Evolutionary conservation across 2,888 invertebrate species (phyloP), one percentile per base, ranked within the genome.

Genomic region (Tipula vernalis): DNA sequence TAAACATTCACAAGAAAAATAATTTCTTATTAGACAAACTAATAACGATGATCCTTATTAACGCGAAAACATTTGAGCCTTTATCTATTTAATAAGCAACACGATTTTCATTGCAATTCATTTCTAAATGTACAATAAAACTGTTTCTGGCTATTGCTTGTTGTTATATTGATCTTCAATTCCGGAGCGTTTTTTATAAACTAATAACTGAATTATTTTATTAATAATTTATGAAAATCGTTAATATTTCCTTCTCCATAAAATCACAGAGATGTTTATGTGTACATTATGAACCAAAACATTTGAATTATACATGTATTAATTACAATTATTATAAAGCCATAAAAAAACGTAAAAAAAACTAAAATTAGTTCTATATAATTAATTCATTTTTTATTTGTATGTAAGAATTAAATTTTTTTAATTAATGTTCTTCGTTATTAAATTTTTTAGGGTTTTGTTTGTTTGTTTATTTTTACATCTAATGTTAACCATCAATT

Each of bases 401-500:
- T 15, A 84, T 39, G 39, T 84, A 36, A 84, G 39, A 84, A 84
- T 84, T 84, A 39, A 39, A 39, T 39, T 84, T 84, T 84, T 84
- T 39, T 36, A 8, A n/a, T 8, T 84, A 84, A 36, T 84, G 3
- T 36, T 13, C 36, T 84, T 84, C 4, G 0, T 84, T 84, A 15
- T 84, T 84, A 84, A 84, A 15, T 84, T 39, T 84, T 84, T 84
- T 39, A 84, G 13, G 39, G 15, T 39, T 84, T 51, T 84, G 28
- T 2, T 28, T 28, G 28, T 39, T 5, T 84, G 39, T 36, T 84
- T 84, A 39, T 84, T 84, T 83, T 84, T 84, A 84, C 84, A 84
- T 41, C 84, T 84, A 84, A 84, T 84, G 84, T 84, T 84, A 84
- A 84, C 84, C 84, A 84, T 84, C 84, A 84, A 84, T 84, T 28